phyloP scores from a whole-genome alignment of 2,888 invertebrate species.

The Xanthorhoe spadicearia region DNA sequence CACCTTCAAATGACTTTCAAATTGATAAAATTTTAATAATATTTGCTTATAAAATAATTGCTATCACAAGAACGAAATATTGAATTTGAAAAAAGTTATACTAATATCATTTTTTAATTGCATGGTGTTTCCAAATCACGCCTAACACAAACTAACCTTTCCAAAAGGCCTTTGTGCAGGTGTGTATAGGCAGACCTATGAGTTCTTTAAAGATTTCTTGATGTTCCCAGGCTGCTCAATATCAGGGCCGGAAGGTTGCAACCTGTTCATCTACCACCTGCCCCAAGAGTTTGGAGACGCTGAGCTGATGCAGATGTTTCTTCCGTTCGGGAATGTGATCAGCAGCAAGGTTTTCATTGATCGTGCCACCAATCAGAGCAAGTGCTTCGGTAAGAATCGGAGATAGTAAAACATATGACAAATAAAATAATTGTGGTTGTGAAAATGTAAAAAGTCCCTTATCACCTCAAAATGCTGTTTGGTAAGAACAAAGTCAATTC shows the following conservation, averaged over 20 bases:
- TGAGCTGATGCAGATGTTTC: conserved; percentile 99
- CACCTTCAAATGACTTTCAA: neutral
- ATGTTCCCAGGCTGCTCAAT: conserved; percentile 95
- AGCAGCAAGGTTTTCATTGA: conserved; percentile 99
- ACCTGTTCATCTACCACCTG: conserved; percentile 99
- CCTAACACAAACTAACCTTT: conserved; percentile 34
- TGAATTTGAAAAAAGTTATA: neutral
- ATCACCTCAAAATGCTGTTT: neutral
- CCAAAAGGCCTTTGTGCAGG: conserved; percentile 32
- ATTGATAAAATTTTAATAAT: neutral
- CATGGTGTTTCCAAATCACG: conserved; percentile 11
- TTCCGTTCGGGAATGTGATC: conserved; percentile 99
- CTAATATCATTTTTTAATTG: neutral
- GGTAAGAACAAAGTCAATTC: neutral
- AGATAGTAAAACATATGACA: neutral
- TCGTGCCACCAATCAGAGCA: conserved; percentile 99
- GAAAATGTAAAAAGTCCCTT: neutral
- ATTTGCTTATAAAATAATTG: neutral
- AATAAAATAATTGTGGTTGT: conserved; percentile 1
- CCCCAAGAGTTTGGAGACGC: conserved; percentile 99
- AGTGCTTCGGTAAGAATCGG: conserved; percentile 93
- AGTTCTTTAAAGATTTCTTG: conserved; percentile 89
- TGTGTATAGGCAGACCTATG: conserved; percentile 80
- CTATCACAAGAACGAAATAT: neutral
- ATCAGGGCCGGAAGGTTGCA: conserved; percentile 99